Evolutionary conservation across 2,797 vertebrate species (phyloP), one percentile per base, ranked within the genome.

Genomic region (Spea hammondii): DNA sequence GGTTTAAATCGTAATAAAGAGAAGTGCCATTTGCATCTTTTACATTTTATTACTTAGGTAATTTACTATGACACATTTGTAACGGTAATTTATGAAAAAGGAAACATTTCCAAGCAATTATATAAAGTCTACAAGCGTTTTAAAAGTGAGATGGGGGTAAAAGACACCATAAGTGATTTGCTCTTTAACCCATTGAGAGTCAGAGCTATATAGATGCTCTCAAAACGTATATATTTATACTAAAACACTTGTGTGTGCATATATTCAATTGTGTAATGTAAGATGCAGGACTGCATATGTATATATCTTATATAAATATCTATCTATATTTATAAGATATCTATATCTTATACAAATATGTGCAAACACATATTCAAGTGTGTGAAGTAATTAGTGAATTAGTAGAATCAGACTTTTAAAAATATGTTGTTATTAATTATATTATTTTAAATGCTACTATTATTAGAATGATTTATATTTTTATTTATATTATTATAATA

Each of bases 1-100:
- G 96, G 95, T 93, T 96, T 94, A 93, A 93, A 94, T 93, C 95
- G 94, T 95, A 95, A 95, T 95, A 94, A 90, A 93, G 91, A 92
- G 88, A 90, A 90, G 89, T 91, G 89, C 91, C 93, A 96, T 98
- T 97, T 98, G 95, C 96, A 96, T 96, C 93, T 93, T 90, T 95
- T 95, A 95, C 94, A 95, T 93, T 93, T 93, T 93, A 93, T 93
- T 93, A 92, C 92, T 91, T 91, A 93, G 91, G 92, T 92, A 93
- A 93, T 93, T 93, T 93, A 93, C 92, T 93, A 92, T 93, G 92
- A 93, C 92, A 92, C 92, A 91, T 92, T 91, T 92, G 90, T 88
- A 90, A 90, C 89, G 88, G 91, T 92, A 92, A 93, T 93, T 92
- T 93, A 92, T 92, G 90, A 91, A 93, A 77, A 48, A 60, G 47